Conservation (phyloP, 2,113 vertebrate genomes). For the Centrocercus urophasianus region DNA sequence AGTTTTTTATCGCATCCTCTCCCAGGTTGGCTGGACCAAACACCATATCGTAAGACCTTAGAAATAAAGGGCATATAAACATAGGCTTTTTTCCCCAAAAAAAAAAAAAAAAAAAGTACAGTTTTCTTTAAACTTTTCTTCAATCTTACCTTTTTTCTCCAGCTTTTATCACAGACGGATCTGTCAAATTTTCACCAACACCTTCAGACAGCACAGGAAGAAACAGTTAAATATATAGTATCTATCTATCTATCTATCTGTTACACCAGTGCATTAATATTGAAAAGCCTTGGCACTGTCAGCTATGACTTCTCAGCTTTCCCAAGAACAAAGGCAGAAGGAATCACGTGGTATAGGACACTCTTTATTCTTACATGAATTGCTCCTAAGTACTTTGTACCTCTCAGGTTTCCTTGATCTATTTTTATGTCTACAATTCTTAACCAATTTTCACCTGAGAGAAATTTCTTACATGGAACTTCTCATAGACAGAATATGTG, state of each 20-base stretch:
- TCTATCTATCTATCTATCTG: neutral
- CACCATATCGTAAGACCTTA: slow-evolving; percentile 95
- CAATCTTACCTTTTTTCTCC: slow-evolving; percentile 92
- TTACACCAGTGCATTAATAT: slow-evolving; percentile 9
- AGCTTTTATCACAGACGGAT: slow-evolving; percentile 98
- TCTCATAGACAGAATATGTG: neutral
- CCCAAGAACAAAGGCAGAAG: neutral
- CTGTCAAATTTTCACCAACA: slow-evolving; percentile 96
- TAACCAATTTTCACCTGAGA: neutral
- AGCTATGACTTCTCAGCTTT: neutral
- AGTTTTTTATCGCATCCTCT: slow-evolving; percentile 97
- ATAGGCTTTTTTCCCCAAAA: too few relatives aligned
- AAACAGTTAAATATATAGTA: slow-evolving; percentile 10
- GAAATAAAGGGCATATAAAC: neutral
- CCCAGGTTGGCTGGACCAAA: slow-evolving; percentile 97
- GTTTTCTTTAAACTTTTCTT: neutral
- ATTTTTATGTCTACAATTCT: neutral
- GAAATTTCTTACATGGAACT: neutral
- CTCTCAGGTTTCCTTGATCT: neutral
- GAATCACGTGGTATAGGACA: neutral
- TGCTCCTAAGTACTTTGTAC: neutral
- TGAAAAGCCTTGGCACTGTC: neutral
- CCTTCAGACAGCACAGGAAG: slow-evolving; percentile 78
- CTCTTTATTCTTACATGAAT: neutral
- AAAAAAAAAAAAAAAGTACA: neutral